Conservation (phyloP, 2,113 vertebrate species). For the Myanophis thanlyinensis region DNA sequence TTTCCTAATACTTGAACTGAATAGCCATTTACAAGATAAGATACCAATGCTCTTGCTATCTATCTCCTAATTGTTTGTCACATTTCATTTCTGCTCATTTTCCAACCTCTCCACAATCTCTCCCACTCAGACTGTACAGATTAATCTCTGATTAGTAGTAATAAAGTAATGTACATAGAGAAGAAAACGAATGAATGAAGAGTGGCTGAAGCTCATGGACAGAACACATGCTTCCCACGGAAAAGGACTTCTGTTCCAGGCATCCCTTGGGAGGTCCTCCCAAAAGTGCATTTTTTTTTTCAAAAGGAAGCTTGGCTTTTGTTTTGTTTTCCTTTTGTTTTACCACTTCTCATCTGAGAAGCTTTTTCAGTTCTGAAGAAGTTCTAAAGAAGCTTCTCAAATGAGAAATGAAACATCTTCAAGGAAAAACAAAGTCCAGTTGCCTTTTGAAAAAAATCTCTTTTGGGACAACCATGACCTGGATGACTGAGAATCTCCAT, state of each 20-base stretch:
- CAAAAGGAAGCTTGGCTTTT: not conserved
- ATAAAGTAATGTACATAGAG: not conserved
- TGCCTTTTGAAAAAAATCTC: not conserved
- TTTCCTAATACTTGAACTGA: not conserved
- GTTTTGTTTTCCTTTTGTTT: not conserved
- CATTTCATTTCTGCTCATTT: not conserved
- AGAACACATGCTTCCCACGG: not conserved
- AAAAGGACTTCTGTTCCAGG: not conserved
- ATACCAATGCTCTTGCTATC: not conserved
- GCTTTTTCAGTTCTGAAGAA: not conserved
- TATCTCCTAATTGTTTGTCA: not conserved
- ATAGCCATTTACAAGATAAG: not conserved
- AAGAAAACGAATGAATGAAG: not conserved
- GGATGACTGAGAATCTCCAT: not conserved
- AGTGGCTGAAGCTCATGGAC: not conserved
- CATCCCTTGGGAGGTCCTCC: not conserved
- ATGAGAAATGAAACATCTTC: not conserved
- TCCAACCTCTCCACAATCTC: not conserved
- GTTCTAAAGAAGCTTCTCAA: not conserved
- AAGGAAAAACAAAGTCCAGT: not conserved
- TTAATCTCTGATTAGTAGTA: not conserved
- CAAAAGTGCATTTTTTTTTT: not conserved
- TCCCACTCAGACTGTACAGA: not conserved
- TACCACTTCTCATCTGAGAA: not conserved
- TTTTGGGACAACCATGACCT: not conserved